phyloP scores from a whole-genome alignment of 2,888 invertebrate species.

The Agonopterix heracliana region DNA sequence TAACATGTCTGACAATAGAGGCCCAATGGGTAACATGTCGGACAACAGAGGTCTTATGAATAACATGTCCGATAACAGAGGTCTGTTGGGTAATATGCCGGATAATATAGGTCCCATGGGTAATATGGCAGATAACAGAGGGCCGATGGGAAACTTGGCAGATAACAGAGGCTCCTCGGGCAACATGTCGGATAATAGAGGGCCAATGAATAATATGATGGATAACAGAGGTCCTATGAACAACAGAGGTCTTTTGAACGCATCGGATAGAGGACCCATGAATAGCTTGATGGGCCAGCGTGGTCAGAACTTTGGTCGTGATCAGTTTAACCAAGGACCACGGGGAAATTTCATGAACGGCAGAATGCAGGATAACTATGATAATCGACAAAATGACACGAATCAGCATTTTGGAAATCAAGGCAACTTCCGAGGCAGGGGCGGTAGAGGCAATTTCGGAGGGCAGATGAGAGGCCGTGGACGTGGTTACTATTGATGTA shows the following conservation, averaged over 20 bases:
- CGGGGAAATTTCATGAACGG: slow-evolving; percentile 39
- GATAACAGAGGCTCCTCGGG: neutral
- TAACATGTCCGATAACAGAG: neutral
- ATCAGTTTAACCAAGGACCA: slow-evolving; percentile 27
- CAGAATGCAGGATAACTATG: slow-evolving; percentile 25
- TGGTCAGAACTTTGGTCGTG: neutral
- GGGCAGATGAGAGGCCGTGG: slow-evolving; percentile 41
- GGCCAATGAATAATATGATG: slow-evolving; percentile 7
- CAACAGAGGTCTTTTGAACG: slow-evolving; percentile 1
- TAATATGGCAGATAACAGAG: slow-evolving; percentile 7
- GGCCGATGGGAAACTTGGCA: neutral
- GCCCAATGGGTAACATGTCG: neutral
- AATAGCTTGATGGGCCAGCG: neutral
- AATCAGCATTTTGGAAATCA: slow-evolving; percentile 30
- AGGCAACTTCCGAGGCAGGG: slow-evolving; percentile 36
- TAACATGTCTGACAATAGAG: neutral
- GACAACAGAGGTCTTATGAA: neutral
- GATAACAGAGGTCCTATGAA: slow-evolving; percentile 3
- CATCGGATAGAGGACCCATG: neutral
- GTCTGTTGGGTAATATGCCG: slow-evolving; percentile 1
- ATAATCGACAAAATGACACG: slow-evolving; percentile 12
- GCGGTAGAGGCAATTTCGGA: slow-evolving; percentile 30
- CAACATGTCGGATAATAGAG: slow-evolving; percentile 8
- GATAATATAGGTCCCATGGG: slow-evolving; percentile 5
- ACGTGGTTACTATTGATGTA: slow-evolving; percentile 25